Conservation (phyloP, 2,113 vertebrate genomes). For the Ciconia stormi region DNA sequence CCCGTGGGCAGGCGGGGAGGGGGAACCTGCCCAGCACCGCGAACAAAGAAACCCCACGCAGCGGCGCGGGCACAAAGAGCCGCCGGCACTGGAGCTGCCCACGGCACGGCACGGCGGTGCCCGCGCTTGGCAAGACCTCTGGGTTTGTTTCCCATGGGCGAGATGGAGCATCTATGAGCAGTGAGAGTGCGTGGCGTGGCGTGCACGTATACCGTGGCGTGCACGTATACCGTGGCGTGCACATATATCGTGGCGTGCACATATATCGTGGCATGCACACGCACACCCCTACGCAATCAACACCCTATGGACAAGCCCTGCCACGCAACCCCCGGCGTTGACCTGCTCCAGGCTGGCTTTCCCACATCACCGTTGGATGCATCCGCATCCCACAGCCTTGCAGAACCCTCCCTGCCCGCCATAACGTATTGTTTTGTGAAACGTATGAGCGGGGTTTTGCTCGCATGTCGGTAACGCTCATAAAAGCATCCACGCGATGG, state of each 20-base stretch:
- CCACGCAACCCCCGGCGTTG: fast-evolving
- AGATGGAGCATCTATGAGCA: neutral
- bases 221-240: too few species aligned
- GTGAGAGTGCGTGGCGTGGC: fast-evolving
- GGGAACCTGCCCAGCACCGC: constrained; percentile 4
- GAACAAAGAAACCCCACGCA: constrained; percentile 40
- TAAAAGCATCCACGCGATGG: neutral
- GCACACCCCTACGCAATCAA: fast-evolving
- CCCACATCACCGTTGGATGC: fast-evolving
- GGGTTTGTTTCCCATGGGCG: fast-evolving
- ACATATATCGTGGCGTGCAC: too few species aligned
- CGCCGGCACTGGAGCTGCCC: neutral
- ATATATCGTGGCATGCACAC: too few species aligned
- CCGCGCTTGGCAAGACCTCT: neutral
- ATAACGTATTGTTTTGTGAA: fast-evolving
- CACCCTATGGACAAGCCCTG: neutral
- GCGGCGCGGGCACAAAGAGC: constrained; percentile 18
- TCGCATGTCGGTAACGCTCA: neutral
- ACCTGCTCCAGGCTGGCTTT: neutral
- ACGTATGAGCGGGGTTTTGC: fast-evolving
- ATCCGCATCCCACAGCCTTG: fast-evolving
- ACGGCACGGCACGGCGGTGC: neutral
- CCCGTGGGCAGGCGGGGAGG: neutral
- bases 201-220: fast-evolving
- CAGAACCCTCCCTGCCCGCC: neutral